Base-by-base conservation (phyloP, 1,140 invertebrate species). In the Drosophila lacteicornis region DNA sequence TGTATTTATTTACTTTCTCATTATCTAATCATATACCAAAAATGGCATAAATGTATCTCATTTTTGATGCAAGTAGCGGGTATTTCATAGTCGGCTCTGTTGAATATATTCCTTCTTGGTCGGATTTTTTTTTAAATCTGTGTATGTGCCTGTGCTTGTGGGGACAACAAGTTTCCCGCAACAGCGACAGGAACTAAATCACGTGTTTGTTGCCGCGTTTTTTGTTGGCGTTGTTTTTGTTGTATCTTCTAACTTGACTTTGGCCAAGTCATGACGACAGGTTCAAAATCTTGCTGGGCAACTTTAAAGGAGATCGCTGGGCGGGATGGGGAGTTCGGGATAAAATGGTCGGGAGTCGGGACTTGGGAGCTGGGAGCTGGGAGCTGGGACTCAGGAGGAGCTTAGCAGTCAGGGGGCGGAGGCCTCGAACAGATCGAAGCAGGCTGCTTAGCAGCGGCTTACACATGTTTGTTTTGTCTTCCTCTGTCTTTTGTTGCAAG, bases 261-360 rank as follows among this genome's bases (percentile, higher is more conserved):
- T 88, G 85, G 85, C 86, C 85, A 88, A 88, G 85, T 88, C 85
- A 88, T 90, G 85, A 85, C 86, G 86, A 88, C 85, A 88, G 85
- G 85, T 88, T 88, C 70, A 88, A 88, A 90, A 90, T 88, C 81
- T 91, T 75, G 85, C 85, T 79, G 73, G 58, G 80, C 85, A 90
- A 90, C 85, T 88, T 88, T 76, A 67, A 75, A 71, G 76, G 66
- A 62, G 77, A 51, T 74, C 69, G 60, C 30, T 33, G 58, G 60
- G 25, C 12, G 62, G 60, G 11, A 12, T 1, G 36, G 42, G 55
- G 13, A 17, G 49, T 55, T 55, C n/a, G 59, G 57, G n/a, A 49
- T 36, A 19, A 42, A 38, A 15, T n/a, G 53, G 57, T 33, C 13
- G 30, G 30, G 27, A 55, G 19, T n/a, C 0, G 30, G 17, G 30